Percentiles rank a stretch among this genome's conserved stretches.
Conservation (phyloP, 2,113 vertebrate genomes). For the Tauraco erythrolophus region DNA sequence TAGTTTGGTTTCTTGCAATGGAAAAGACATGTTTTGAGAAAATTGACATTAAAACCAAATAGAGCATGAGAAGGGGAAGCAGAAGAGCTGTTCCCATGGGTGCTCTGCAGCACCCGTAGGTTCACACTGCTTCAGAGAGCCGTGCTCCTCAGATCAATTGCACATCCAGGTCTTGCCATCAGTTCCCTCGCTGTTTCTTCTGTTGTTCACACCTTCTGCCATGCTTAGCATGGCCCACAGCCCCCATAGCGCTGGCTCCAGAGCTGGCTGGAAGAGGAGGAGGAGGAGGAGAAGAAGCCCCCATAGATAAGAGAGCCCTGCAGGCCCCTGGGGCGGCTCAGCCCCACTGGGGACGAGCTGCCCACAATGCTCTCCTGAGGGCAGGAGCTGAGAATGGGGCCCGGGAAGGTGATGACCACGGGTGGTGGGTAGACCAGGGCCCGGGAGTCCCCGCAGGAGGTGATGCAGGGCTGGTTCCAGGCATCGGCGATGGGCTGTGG, state of each 20-base stretch:
- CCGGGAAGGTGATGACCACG: neutral
- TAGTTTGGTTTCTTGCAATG: neutral
- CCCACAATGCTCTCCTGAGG: neutral
- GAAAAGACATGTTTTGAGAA: neutral
- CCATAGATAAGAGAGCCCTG: neutral
- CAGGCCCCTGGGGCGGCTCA: neutral
- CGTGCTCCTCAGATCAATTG: accelerated
- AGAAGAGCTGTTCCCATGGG: neutral
- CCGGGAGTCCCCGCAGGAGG: neutral
- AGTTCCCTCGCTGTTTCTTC: neutral
- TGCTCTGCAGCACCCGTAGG: neutral
- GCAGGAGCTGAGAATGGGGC: neutral
- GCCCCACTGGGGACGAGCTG: neutral
- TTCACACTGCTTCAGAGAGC: neutral
- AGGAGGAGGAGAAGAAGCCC: neutral
- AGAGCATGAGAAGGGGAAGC: neutral
- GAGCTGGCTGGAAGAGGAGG: neutral
- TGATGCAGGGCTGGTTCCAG: neutral
- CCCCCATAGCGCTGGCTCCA: neutral
- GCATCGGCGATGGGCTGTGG: accelerated
- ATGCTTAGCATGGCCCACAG: neutral
- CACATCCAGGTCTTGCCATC: accelerated
- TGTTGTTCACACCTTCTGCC: neutral
- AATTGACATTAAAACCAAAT: neutral
- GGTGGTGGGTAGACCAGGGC: neutral